Evolutionary conservation across 1,140 invertebrate species (phyloP), one percentile per base, ranked within the genome.

Genomic region (Heliconius eleuchia): DNA sequence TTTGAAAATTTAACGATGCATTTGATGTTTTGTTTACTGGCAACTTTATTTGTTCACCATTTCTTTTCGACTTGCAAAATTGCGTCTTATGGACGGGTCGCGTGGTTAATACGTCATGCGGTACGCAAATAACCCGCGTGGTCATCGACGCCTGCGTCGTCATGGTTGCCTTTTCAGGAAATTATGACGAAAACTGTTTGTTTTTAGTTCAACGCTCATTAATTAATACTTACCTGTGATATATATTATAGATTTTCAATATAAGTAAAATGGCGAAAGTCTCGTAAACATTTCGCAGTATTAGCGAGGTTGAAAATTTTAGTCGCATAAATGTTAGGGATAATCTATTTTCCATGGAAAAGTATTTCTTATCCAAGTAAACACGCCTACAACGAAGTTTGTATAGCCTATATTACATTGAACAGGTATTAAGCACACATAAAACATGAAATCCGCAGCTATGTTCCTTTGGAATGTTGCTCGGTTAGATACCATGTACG

Each of bases 21-120:
- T 83, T 83, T 83, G 78, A 82, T 80, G 77, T 82, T 71, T 78
- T 74, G 52, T 82, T 76, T 82, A 80, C 81, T 75, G 50, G 42
- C 55, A 55, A 52, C 57, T 78, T 39, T 73, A 73, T 73, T 79
- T 74, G 16, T 52, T 66, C n/a, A 60, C 72, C 30, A 42, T 46
- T n/a, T 80, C 27, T 72, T 76, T 46, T 76, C 3, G 37, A 27
- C 39, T 57, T 72, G 50, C 76, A 50, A 60, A 75, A 76, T 71
- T 78, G 76, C 76, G 73, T 82, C 76, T 71, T 75, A 74, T 55
- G 30, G 60, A 77, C 60, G 7, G 9, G 74, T 70, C 75, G 71
- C 79, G 73, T 80, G 73, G 66, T 76, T 19, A 50, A 55, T 77
- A 77, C 81, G 81, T 82, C 81, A 82, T 66, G 71, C 75, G 73